Evolutionary conservation across 2,113 vertebrate species (phyloP), one percentile per base, ranked within the genome.

Genomic region (Chroicocephalus ridibundus): DNA sequence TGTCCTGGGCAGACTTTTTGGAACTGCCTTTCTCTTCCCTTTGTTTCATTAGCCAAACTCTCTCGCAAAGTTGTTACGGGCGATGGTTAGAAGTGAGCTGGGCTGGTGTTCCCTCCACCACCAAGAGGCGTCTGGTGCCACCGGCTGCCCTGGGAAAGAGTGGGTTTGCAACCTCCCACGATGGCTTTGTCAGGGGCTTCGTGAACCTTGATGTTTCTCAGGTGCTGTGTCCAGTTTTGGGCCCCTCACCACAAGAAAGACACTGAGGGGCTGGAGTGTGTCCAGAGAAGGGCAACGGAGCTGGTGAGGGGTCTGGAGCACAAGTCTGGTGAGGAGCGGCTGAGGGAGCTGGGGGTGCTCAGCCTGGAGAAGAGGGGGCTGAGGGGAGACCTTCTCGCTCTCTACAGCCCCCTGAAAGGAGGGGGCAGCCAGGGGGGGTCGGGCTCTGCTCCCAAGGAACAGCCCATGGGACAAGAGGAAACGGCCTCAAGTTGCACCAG

Each of bases 1-100:
- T 92, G 95, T 98, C 97, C 98, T 80, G 90, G 95, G 97, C 95
- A 96, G 96, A 82, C 86, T 98, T 98, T 97, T 97, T 96, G 97
- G 97, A 93, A 77, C 75, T 60, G 81, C 10, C 6, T 96, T 96
- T 98, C 89, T 97, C 97, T 96, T 96, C 25, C 81, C 82, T 96
- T 97, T 97, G 92, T 97, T 98, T 97, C 95, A 62, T 96, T 92
- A 97, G 93, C 96, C 90, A 71, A 96, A 95, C 91, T 93, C 96
- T 90, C 90, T 74, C 70, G 9, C 44, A 31, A n/a, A 93, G 93
- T 96, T 97, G 62, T 94, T 94, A 90, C 5, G 14, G 96, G 72
- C 5, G 70, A 76, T 95, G 42, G 64, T 94, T 86, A 95, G 96
- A 81, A 96, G 96, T 68, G 97, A 97, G 97, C 81, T 85, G 66